Evolutionary conservation across 2,888 invertebrate species (phyloP), one percentile per base, ranked within the genome.

Genomic region (Gasteruption jaculator): DNA sequence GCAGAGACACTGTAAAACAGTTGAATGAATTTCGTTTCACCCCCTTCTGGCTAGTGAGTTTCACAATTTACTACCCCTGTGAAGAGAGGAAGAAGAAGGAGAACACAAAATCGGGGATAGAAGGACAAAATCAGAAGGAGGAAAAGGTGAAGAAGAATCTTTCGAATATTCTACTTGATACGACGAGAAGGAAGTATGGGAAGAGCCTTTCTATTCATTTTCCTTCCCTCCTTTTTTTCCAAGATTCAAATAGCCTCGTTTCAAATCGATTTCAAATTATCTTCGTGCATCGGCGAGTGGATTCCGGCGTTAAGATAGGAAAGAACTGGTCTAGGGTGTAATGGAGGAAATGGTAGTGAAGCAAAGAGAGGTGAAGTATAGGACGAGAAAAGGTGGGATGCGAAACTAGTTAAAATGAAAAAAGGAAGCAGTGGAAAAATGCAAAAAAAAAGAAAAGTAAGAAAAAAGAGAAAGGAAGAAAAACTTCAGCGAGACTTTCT

Each of bases 221-320:
- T 21, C 15, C 34, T 18, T 38, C 15, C 11, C 15, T 12, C 31
- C 36, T 18, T 42, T 46, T 52, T 42, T 49, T 45, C 31, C 51
- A 47, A 50, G 53, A 63, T 63, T 60, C 56, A 57, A 60, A 61
- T 58, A 55, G 52, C 58, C 60, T 57, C 60, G 56, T 63, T 62
- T 60, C 55, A 58, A 63, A 64, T 65, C 61, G 64, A 65, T 64
- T 63, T 57, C 57, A 55, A 63, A 64, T 59, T 55, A 61, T 63
- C 63, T 61, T 56, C 38, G 45, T 40, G 45, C 47, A 43, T 50
- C 54, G 51, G 47, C 52, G 52, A 55, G 45, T 54, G 53, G 48
- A 60, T 63, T 56, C 47, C 45, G 25, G 24, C 36, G 46, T 41
- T 41, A 46, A 45, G 38, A 43, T 45, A 32, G 37, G 39, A 42